Conservation (phyloP, 1,140 invertebrate genomes). For the Adelges cooleyi region DNA sequence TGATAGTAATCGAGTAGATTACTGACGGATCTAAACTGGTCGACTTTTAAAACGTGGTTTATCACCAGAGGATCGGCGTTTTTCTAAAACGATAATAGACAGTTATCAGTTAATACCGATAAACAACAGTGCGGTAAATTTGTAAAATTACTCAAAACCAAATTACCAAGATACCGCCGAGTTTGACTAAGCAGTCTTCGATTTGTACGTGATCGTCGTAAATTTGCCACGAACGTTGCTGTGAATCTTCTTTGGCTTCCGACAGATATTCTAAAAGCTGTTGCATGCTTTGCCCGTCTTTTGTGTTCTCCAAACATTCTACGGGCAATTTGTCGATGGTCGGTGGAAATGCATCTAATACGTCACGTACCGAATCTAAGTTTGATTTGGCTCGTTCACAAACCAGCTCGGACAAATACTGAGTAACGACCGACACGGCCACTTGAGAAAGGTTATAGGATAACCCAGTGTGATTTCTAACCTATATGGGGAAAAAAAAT, state of each 20-base stretch:
- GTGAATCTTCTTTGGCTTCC: constrained; percentile 81
- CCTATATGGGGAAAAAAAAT: constrained; percentile 36
- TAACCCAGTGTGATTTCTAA: constrained; percentile 69
- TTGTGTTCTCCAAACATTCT: constrained; percentile 50
- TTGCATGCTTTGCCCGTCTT: constrained; percentile 66
- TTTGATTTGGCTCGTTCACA: background rate
- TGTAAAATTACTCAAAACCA: constrained; percentile 12
- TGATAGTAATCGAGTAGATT: constrained; percentile 80
- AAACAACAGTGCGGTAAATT: background rate
- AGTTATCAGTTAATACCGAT: constrained; percentile 4
- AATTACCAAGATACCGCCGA: constrained; percentile 75
- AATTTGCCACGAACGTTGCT: constrained; percentile 84
- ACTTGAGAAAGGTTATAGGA: constrained; percentile 77
- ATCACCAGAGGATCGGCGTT: constrained; percentile 73
- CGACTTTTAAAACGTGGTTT: constrained; percentile 59
- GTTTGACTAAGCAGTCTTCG: constrained; percentile 65
- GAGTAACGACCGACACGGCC: constrained; percentile 65
- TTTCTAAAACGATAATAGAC: constrained; percentile 43
- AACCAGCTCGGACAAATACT: constrained; percentile 35
- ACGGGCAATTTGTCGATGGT: constrained; percentile 38
- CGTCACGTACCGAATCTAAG: constrained; percentile 29
- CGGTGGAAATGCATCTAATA: constrained; percentile 20
- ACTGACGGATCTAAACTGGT: constrained; percentile 61
- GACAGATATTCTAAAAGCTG: constrained; percentile 69
- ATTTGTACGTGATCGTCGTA: constrained; percentile 84